Base-by-base conservation (phyloP, 2,888 invertebrate genomes). In the Stegophylla sp. region DNA sequence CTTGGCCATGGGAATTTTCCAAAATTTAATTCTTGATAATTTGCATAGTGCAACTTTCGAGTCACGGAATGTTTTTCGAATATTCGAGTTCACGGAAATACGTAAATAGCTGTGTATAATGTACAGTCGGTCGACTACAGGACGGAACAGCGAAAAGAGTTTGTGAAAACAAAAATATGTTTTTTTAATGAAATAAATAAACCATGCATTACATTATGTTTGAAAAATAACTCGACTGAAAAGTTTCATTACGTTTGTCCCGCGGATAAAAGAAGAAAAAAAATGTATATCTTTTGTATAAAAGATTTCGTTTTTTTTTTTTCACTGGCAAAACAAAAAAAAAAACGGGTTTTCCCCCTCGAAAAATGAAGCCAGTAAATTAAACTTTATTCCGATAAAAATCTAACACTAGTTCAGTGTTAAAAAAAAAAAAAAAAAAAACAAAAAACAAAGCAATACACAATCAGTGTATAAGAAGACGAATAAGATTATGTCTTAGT, bases 371-470 rank as follows among this genome's bases (percentile, higher is more conserved):
- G 53, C 23, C 15, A 34, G 20, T 23, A 72, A 72, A 72, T 71
- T 56, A 56, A 71, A 71, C 71, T 73, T 59, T 73, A 26, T 45
- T 13, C 13, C 12, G 73, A 73, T 59, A 73, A 73, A 59, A 20
- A 73, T 73, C 59, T 45, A 64, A 17, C 3, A 43, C n/a, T 59
- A 20, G 28, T 72, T 72, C n/a, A 1, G 12, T 4, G 26, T 12
- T 45, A 53, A 53, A 34, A 61, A 15, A 17, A 61, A 59, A 13
- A 20, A 34, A 41, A 20, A 56, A 56, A 34, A 34, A 41, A 3
- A 45, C 43, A n/a, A n/a, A n/a, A n/a, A n/a, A n/a, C n/a, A n/a
- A n/a, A n/a, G n/a, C n/a, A n/a, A n/a, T 66, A 15, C 13, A 64
- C 9, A 28, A 9, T 7, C 10, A 43, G 10, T 2, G 12, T 10